Evolutionary conservation across 2,113 vertebrate species (phyloP), one percentile per base, ranked within the genome.

Genomic region (Coptodon rendalli): DNA sequence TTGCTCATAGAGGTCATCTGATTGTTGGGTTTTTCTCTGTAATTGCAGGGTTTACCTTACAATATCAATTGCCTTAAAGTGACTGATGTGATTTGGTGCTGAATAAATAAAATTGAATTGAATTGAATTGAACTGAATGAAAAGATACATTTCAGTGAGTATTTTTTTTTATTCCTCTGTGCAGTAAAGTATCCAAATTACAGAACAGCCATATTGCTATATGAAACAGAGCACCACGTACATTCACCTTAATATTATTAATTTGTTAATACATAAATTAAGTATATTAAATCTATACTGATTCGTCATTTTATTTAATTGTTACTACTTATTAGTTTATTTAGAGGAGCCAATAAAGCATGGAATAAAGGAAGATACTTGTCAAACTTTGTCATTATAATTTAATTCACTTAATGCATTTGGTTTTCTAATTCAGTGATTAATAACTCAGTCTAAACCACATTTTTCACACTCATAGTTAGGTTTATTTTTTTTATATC

Each of bases 401-500:
- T 92, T 94, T 73, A 87, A 91, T 94, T 92, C 82, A 48, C 78
- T 92, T 80, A 80, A 78, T 92, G 83, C 80, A 82, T 90, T 86
- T 88, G 81, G 63, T 86, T 92, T 86, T 89, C 24, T 53, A 63
- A 86, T 81, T 82, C 27, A 34, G 45, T 94, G 91, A 61, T 95
- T 94, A 94, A 95, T 96, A 82, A 83, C 50, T 43, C 54, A 19
- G 40, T 79, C 54, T 43, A 45, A 63, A 24, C 43, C 50, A 89
- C 92, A 93, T 94, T 89, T 87, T 93, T 95, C 91, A 93, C 76
- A 86, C 84, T 88, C 66, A 83, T 24, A 73, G 11, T 40, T 31
- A 53, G 78, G 86, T 89, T 94, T 93, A 95, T 94, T 95, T 87
- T 87, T 94, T 95, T 94, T 53, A 93, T 94, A 93, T 94, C 86